Conservation (phyloP, 1,140 invertebrate genomes). For the Drosophila nannoptera region DNA sequence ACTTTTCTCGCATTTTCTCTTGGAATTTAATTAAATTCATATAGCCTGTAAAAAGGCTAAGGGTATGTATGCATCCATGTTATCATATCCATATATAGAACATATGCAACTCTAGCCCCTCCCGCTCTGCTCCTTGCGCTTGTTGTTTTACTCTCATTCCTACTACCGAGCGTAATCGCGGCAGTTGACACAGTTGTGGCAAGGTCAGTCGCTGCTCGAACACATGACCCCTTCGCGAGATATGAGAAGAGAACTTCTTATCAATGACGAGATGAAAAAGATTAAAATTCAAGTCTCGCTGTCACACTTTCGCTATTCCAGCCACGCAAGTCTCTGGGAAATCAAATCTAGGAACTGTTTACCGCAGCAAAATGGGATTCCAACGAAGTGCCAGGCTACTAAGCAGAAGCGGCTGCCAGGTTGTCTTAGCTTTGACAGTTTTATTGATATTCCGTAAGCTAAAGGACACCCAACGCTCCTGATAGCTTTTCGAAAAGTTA, state of each 20-base stretch:
- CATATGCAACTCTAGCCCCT: too few species aligned
- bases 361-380: constrained; percentile 17
- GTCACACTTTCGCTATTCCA: constrained; percentile 11
- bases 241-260: neutral
- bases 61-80: neutral
- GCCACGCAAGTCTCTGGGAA: constrained; percentile 18
- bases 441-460: constrained; percentile 35
- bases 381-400: constrained; percentile 10
- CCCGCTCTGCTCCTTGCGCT: too few species aligned
- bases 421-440: constrained; percentile 43
- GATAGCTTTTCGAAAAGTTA: constrained; percentile 54
- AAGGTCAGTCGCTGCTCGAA: too few species aligned
- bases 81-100: neutral
- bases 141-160: constrained; percentile 8
- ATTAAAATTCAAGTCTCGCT: constrained; percentile 28
- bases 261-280: constrained; percentile 8
- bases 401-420: constrained; percentile 8
- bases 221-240: constrained; percentile 7
- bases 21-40: constrained; percentile 55
- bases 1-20: constrained; percentile 6
- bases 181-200: too few species aligned
- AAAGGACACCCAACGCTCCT: constrained; percentile 33
- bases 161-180: too few species aligned
- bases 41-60: constrained; percentile 13
- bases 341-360: constrained; percentile 29